Conservation (phyloP, 2,888 invertebrate genomes). For the Ethmia dodecea region DNA sequence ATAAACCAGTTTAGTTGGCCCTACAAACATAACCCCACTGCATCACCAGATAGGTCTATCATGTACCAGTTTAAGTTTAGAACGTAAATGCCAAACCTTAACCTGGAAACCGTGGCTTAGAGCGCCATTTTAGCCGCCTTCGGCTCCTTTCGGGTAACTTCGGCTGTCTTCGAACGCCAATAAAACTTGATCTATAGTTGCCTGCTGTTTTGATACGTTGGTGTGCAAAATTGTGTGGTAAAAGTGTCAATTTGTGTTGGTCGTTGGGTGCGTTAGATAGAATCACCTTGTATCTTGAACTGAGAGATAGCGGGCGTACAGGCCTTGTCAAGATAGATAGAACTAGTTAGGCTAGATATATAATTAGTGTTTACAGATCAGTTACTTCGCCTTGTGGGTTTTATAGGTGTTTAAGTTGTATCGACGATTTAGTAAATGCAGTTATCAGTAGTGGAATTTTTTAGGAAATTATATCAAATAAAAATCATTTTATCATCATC, state of each 20-base stretch:
- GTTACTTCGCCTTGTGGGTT: too few species aligned
- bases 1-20: conserved; percentile 23
- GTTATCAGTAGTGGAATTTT: too few species aligned
- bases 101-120: conserved; percentile 72
- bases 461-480: too few species aligned
- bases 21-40: background rate
- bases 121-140: conserved; percentile 59
- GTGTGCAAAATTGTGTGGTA: conserved; percentile 21
- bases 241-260: conserved; percentile 38
- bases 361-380: conserved; percentile 9
- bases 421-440: too few species aligned
- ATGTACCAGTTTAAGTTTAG: conserved; percentile 30
- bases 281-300: conserved; percentile 55
- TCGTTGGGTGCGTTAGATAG: conserved; percentile 34
- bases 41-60: background rate
- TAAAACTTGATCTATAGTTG: conserved; percentile 29
- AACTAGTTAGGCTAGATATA: conserved; percentile 10
- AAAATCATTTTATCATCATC: too few species aligned
- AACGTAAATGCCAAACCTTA: conserved; percentile 74
- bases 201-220: conserved; percentile 16
- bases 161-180: conserved; percentile 36
- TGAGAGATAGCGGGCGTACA: too few species aligned
- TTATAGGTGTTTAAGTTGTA: too few species aligned
- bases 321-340: too few species aligned
- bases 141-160: conserved; percentile 48